Evolutionary conservation across 2,888 invertebrate genomes (phyloP), one percentile per base, ranked within the genome.

Genomic region (Lamproptera curius): DNA sequence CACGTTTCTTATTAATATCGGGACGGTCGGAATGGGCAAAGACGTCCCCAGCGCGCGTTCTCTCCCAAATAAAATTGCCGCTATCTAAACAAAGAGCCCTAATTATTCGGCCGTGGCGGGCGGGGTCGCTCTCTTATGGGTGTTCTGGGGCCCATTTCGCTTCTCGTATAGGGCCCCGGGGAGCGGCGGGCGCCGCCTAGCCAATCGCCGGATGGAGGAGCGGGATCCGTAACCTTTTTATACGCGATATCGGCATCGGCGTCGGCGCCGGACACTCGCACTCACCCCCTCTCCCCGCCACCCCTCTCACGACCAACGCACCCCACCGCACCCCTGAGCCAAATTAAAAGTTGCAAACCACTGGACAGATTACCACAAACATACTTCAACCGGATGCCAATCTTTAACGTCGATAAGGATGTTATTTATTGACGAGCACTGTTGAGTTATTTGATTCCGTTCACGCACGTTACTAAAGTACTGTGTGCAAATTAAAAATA

Each of bases 101-200:
- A 90, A 90, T 90, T 90, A 90, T 90, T 89, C 89, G 89, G 86
- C 86, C 86, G 86, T 86, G 88, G 88, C 86, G 86, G 88, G 90
- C 90, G 90, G 90, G 90, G 90, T 90, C 89, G 89, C 87, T 90
- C 90, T 88, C 90, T 91, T 90, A 90, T 90, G 90, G 90, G 90
- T 89, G 90, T 90, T 90, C 88, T 81, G 90, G 90, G 91, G 90
- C 90, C 90, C 89, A 90, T 91, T 90, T 89, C 86, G 89, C 87
- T 88, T 85, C 85, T 86, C 88, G 90, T 90, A 90, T 90, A 90
- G 89, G 89, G 76, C 89, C 90, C 90, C 73, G 67, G 85, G 83
- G 90, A 90, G 73, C 79, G 77, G 78, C 86, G 85, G 87, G 89
- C 87, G 88, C 89, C 89, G 89, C 90, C 90, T 89, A 89, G 89